Percentiles rank a stretch among this genome's conserved stretches.
These are phyloP conservation scores for Chionomys nivalis DNA, from an alignment of 2,113 vertebrate species.

Conservation along the genomic window DNA sequence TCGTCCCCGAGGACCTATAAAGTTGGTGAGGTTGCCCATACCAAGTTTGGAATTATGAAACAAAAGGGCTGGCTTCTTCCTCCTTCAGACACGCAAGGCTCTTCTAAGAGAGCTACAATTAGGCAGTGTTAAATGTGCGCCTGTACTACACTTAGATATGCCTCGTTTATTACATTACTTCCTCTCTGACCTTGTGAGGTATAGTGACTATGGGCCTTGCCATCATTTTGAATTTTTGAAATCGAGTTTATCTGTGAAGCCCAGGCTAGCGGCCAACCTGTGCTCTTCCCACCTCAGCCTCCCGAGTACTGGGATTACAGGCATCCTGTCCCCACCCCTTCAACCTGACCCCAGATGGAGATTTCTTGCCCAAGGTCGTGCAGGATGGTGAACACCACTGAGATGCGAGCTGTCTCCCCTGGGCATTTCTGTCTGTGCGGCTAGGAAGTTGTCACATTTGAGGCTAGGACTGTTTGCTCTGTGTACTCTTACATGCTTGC, in stretches of 20 bases:
- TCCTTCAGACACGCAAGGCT: not conserved
- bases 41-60: not conserved
- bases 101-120: not conserved
- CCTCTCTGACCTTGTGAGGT: not conserved
- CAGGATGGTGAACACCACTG: not conserved
- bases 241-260: not conserved
- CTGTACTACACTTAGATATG: not conserved
- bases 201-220: not conserved
- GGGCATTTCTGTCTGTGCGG: not conserved
- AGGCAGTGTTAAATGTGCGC: not conserved
- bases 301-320: not conserved
- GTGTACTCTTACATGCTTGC: not conserved
- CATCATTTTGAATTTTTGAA: not conserved
- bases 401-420: not conserved
- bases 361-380: not conserved
- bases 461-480: not conserved
- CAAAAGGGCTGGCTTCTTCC: not conserved
- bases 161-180: not conserved
- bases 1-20: not conserved
- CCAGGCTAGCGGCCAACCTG: not conserved
- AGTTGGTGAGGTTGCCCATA: not conserved
- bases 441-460: not conserved
- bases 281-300: not conserved
- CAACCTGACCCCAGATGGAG: slow-evolving; percentile 1
- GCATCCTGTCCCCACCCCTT: not conserved